Percentiles rank a stretch among this genome's conserved stretches.
These are phyloP conservation scores for Crematogaster levior DNA, from an alignment of 2,888 invertebrate species.

Conservation along the genomic window DNA sequence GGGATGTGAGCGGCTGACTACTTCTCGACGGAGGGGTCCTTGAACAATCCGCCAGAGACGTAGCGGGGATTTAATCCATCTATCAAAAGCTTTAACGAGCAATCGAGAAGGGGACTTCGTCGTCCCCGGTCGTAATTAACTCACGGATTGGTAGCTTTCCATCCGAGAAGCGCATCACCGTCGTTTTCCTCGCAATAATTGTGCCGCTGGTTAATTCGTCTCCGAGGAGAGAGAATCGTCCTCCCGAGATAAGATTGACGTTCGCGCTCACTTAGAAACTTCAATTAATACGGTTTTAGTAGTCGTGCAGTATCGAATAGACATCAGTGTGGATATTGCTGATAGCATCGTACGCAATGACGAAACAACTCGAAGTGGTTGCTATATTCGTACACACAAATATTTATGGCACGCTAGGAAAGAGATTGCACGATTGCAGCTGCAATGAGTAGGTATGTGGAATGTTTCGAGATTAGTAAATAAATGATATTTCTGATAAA, in stretches of 20 bases:
- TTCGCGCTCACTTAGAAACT: conserved; percentile 33
- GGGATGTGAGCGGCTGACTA: background rate
- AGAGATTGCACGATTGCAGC: conserved; percentile 2
- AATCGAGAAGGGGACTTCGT: conserved; percentile 31
- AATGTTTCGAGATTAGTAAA: conserved; percentile 9
- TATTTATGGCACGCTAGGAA: background rate
- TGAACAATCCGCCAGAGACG: background rate
- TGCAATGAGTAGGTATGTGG: background rate
- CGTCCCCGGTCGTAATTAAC: conserved; percentile 42
- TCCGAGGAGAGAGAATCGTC: conserved; percentile 27
- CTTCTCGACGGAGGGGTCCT: background rate
- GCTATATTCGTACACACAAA: background rate
- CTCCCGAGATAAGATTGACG: conserved; percentile 29
- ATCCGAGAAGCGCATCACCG: conserved; percentile 30
- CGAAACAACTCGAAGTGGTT: background rate
- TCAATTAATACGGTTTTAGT: conserved; percentile 39
- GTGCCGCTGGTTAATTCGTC: conserved; percentile 44
- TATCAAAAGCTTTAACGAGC: conserved; percentile 55
- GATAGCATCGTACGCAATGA: background rate
- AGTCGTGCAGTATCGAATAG: background rate
- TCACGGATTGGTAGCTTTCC: conserved; percentile 47
- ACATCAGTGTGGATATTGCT: background rate
- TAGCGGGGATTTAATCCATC: conserved; percentile 40
- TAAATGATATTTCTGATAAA: conserved; percentile 11
- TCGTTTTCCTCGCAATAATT: conserved; percentile 46